A percentile compares a stretch with the other conserved stretches of the same genome.
Conservation (phyloP, 2,888 invertebrate genomes). For the Augochlorella aurata region DNA sequence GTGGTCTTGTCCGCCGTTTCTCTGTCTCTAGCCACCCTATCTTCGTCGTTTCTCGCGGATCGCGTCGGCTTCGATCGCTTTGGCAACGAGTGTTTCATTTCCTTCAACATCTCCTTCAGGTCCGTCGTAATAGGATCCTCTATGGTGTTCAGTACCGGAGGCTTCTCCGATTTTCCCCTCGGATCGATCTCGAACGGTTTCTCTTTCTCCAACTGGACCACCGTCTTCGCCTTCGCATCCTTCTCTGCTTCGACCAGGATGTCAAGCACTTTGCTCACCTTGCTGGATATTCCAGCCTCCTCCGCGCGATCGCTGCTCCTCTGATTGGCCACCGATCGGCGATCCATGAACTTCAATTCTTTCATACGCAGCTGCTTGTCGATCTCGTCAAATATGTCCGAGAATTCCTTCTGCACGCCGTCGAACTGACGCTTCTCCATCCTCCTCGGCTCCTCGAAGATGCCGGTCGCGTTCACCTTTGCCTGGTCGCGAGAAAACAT, state of each 20-base stretch:
- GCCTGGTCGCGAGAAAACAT: slow-evolving; percentile 37
- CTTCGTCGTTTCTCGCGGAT: slow-evolving; percentile 27
- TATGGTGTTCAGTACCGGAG: slow-evolving; percentile 59
- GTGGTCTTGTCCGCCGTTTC: slow-evolving; percentile 45
- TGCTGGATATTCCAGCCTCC: slow-evolving; percentile 67
- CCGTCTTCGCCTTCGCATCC: slow-evolving; percentile 59
- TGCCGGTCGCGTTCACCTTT: slow-evolving; percentile 6
- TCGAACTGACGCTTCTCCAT: slow-evolving; percentile 36
- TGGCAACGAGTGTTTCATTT: slow-evolving; percentile 90
- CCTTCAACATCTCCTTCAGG: slow-evolving; percentile 88
- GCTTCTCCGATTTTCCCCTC: slow-evolving; percentile 24
- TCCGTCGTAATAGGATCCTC: slow-evolving; percentile 73
- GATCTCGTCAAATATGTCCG: slow-evolving; percentile 76
- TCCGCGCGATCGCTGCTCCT: slow-evolving; percentile 48
- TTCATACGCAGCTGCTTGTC: slow-evolving; percentile 70
- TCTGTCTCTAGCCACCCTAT: slow-evolving; percentile 16
- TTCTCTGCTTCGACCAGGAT: slow-evolving; percentile 73
- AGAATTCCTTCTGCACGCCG: slow-evolving; percentile 71
- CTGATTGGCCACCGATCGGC: slow-evolving; percentile 37
- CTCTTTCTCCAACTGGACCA: slow-evolving; percentile 46
- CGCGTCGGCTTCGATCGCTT: slow-evolving; percentile 83
- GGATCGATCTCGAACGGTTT: slow-evolving; percentile 44
- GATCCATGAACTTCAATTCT: slow-evolving; percentile 58
- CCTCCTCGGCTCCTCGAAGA: slow-evolving; percentile 24
- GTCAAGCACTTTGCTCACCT: slow-evolving; percentile 74